Conservation (phyloP, 2,888 invertebrate genomes). For the Melangyna quadrimaculata region DNA sequence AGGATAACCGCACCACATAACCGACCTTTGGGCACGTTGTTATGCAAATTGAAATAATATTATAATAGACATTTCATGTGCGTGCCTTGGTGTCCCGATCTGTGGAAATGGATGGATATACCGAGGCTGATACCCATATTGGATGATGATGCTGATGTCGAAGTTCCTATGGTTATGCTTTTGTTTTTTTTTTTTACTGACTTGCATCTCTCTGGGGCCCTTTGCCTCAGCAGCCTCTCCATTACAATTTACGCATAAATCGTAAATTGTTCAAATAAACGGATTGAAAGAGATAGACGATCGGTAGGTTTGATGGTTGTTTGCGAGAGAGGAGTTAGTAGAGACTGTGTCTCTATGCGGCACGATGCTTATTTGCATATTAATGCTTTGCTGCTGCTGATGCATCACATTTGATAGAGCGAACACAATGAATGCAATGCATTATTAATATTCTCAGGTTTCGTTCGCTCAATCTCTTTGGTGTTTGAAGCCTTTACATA, state of each 20-base stretch:
- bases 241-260: slow-evolving; percentile 70
- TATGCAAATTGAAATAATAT: slow-evolving; percentile 72
- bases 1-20: slow-evolving; percentile 33
- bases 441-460: slow-evolving; percentile 65
- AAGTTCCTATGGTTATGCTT: not conserved
- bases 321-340: not conserved
- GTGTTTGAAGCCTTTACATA: not conserved
- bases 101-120: slow-evolving; percentile 2
- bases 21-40: slow-evolving; percentile 55
- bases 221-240: not conserved
- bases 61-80: slow-evolving; percentile 67
- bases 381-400: slow-evolving; percentile 54
- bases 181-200: slow-evolving; percentile 42
- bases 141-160: not conserved
- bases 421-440: slow-evolving; percentile 52
- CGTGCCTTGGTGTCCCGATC: slow-evolving; percentile 40
- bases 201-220: slow-evolving; percentile 30
- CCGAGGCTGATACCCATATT: not conserved
- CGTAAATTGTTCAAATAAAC: slow-evolving; percentile 70
- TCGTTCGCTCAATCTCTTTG: slow-evolving; percentile 12
- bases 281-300: slow-evolving; percentile 34
- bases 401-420: slow-evolving; percentile 55
- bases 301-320: not conserved
- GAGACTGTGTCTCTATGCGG: not conserved
- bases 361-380: slow-evolving; percentile 62